These are phyloP conservation scores for Beroe ovata DNA, from an alignment of 37 sponge, comb jelly and placozoan species.

Conservation along the genomic window DNA sequence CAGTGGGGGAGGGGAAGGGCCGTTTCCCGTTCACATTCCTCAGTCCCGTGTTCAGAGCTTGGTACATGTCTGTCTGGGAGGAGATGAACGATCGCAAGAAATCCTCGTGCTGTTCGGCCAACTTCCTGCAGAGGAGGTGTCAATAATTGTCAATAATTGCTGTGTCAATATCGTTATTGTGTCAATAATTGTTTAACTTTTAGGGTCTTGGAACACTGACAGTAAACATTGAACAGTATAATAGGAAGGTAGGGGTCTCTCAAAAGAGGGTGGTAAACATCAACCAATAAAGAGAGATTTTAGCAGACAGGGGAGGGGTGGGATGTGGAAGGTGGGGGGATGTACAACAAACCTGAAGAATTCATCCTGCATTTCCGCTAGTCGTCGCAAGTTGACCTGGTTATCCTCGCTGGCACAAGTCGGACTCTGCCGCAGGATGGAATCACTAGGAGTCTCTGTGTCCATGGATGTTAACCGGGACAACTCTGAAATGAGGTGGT, in stretches of 20 bases:
- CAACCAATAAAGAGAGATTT: not conserved
- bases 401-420: constrained; percentile 62
- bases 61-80: constrained; percentile 24
- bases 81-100: not conserved
- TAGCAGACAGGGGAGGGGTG: not conserved
- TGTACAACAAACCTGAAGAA: constrained; percentile 66
- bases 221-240: no score
- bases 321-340: not conserved
- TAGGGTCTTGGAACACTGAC: no score
- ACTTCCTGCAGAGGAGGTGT: constrained; percentile 1
- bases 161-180: no score
- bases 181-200: no score
- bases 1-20: constrained; percentile 35
- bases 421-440: constrained; percentile 45
- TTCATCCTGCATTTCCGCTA: constrained; percentile 37
- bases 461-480: constrained; percentile 65
- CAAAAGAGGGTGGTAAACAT: no score
- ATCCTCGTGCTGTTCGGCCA: constrained; percentile 43
- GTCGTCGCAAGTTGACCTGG: constrained; percentile 14
- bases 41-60: not conserved
- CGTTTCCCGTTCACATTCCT: constrained; percentile 52
- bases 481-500: constrained; percentile 7
- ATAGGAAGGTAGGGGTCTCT: no score
- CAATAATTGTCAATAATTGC: not conserved
- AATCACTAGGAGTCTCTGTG: constrained; percentile 66